Evolutionary conservation across 2,888 invertebrate species (phyloP), one percentile per base, ranked within the genome.

Genomic region (Drosophila parthenogenetica): DNA sequence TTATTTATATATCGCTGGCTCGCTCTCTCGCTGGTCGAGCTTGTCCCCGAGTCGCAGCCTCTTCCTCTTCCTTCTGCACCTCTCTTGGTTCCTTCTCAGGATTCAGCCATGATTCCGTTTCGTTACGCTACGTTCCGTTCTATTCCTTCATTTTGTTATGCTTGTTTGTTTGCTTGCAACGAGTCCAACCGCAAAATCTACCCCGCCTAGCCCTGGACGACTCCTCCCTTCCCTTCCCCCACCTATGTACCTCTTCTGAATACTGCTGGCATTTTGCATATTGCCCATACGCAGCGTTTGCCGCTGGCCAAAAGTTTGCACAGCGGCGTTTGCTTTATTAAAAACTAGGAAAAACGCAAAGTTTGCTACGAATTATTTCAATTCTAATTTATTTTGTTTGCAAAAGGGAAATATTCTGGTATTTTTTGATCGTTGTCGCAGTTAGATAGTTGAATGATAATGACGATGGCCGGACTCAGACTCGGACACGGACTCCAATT

Each of bases 311-410:
- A 82, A 83, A 87, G 77, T 84, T 87, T 85, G 70, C 83, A 61
- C 68, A 75, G 68, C 84, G 77, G 66, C 84, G 82, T 85, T 86
- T 86, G 88, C 84, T 85, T 85, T 85, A 85, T 85, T 85, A 85
- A 85, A 85, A 85, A 85, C 78, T 85, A 79, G 73, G 66, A 68
- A 85, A 78, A 87, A 74, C 64, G 70, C 67, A 81, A 81, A 79
- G 69, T 85, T 83, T 77, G 43, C 73, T 51, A 72, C 74, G 81
- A 85, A 85, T 88, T 88, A 88, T 85, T 85, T 88, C 87, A 85
- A 88, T 85, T 85, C 85, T 85, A 85, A 88, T 88, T 86, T 88
- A 85, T 88, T 88, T 88, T 78, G 84, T 87, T 82, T 78, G 80
- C 70, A 69, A 82, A 86, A 74, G 74, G 73, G 68, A 78, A 79